These are phyloP conservation scores for Danio aesculapii DNA, from an alignment of 2,797 vertebrate species.

Conservation along the genomic window DNA sequence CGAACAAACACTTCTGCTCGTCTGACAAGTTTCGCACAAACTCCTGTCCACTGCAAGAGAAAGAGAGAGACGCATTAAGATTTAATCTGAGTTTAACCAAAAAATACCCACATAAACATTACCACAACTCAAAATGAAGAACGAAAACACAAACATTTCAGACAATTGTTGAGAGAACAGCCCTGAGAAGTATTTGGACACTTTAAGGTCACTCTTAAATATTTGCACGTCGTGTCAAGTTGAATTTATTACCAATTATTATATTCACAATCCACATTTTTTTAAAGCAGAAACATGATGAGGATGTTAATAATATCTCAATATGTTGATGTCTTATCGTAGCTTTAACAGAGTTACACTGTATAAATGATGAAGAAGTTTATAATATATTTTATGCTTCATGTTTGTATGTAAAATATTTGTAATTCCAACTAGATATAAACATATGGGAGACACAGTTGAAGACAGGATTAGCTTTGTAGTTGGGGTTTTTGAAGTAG, in stretches of 20 bases:
- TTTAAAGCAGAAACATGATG: background rate
- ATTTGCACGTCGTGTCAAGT: background rate
- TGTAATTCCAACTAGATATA: too few species aligned
- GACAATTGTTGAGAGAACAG: background rate
- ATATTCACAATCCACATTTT: background rate
- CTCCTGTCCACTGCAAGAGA: slow-evolving; percentile 17
- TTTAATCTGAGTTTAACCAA: background rate
- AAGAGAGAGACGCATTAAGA: background rate
- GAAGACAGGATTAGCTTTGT: too few species aligned
- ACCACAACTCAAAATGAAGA: background rate
- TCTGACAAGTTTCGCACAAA: slow-evolving; percentile 38
- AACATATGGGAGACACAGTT: too few species aligned
- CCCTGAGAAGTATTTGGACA: background rate
- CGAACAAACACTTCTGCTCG: slow-evolving; percentile 84
- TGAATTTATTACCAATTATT: background rate
- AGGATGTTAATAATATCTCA: background rate
- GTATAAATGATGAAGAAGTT: too few species aligned
- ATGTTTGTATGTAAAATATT: too few species aligned
- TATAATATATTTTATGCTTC: too few species aligned
- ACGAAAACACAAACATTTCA: slow-evolving; percentile 3
- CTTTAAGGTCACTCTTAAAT: background rate
- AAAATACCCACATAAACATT: background rate
- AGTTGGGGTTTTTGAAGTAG: too few species aligned
- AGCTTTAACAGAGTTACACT: background rate
- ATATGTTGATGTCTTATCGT: background rate